Conservation (phyloP, 2,797 vertebrate species). For the Agapornis canus region DNA sequence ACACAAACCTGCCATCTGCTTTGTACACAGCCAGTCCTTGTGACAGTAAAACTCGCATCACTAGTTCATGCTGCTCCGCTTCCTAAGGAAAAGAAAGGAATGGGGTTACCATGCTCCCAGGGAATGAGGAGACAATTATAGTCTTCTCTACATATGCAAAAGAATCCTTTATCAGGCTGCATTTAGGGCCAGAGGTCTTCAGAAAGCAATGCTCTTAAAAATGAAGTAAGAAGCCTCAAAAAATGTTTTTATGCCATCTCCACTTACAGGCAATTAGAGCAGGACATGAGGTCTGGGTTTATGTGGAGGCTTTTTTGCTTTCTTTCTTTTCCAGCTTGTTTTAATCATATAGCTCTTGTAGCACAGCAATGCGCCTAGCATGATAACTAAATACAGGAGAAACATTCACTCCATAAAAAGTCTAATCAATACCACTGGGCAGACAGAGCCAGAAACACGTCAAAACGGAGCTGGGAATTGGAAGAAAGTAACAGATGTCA, state of each 20-base stretch:
- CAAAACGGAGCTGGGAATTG: not conserved
- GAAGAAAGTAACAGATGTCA: conserved; percentile 11
- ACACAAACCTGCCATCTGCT: not conserved
- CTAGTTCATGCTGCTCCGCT: not conserved
- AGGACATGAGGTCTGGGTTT: not conserved
- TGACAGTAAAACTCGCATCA: not conserved
- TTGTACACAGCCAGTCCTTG: not conserved
- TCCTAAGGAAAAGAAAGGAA: not conserved
- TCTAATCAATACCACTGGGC: conserved; percentile 11
- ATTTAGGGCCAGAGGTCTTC: not conserved
- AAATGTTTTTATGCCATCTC: not conserved
- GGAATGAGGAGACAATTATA: not conserved
- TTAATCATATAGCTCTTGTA: not conserved
- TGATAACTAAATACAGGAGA: not conserved
- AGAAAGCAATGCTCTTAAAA: conserved; percentile 2
- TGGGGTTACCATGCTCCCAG: not conserved
- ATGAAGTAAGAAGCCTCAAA: not conserved
- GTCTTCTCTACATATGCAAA: not conserved
- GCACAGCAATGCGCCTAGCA: not conserved
- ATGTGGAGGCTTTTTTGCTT: not conserved
- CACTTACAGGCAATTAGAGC: not conserved
- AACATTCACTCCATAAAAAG: not conserved
- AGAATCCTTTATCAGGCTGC: not conserved
- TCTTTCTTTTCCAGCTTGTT: not conserved
- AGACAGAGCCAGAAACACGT: not conserved